Evolutionary conservation across 2,888 invertebrate genomes (phyloP), one percentile per base, ranked within the genome.

Genomic region (Phortica magna): DNA sequence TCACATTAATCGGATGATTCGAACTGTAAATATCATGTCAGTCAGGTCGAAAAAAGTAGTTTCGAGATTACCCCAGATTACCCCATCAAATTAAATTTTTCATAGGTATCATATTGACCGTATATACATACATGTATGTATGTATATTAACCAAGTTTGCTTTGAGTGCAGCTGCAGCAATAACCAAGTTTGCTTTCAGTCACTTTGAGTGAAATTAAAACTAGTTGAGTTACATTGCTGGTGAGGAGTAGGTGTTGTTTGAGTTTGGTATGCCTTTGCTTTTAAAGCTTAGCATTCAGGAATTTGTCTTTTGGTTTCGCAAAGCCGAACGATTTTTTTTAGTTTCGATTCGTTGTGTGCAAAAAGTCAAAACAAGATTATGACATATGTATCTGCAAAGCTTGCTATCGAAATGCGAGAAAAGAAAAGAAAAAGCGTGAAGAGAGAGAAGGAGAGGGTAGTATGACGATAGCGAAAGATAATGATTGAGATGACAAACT

Each of bases 211-310:
- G 3, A 14, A 48, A 14, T 48, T 6, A 14, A 48, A 48, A 12
- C 48, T 3, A 48, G 41, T 41, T 39, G 14, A 31, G 65, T 41
- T 65, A 31, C 22, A 48, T 12, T 2, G 79, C 85, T 83, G 82
- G 85, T 87, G n/a, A 84, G 85, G 1, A 7, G 2, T 12, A 14
- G 14, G 48, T 14, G 9, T 48, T 14, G 48, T 12, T 48, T 48
- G 0, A 3, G 14, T 48, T 48, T 31, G 2, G 31, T 14, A 48
- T 48, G 48, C 48, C 48, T 48, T 48, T 48, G 48, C 14, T 48
- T 48, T 48, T 2, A 48, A 0, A 6, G 14, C 7, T 48, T 48
- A 48, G 14, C 48, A 48, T 48, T 48, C 14, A 14, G 10, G 14
- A 48, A 48, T 48, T 48, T 48, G 48, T 9, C 48, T 6, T 48